phyloP scores from a whole-genome alignment of 2,888 invertebrate genomes.

The Dicyrtomina minuta region DNA sequence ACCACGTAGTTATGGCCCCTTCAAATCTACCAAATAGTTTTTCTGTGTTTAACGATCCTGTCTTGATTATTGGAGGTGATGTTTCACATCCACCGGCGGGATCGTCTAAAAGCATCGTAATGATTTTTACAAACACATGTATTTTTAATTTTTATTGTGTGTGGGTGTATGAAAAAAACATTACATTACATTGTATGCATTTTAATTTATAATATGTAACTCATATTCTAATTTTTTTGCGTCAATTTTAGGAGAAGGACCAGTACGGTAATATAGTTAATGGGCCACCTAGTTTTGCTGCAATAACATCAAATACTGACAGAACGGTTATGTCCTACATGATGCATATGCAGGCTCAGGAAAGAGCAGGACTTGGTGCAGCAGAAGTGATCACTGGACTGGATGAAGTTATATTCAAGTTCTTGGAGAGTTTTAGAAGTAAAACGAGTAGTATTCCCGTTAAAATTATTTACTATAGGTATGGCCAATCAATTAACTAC shows the following conservation, averaged over 20 bases:
- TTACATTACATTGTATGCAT: too few species aligned
- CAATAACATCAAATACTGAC: conserved; percentile 43
- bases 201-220: too few species aligned
- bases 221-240: conserved; percentile 23
- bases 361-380: conserved; percentile 32
- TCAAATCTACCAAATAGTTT: too few species aligned
- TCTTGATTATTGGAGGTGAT: too few species aligned
- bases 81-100: too few species aligned
- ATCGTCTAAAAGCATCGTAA: too few species aligned
- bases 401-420: conserved; percentile 45
- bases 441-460: conserved; percentile 47
- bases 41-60: too few species aligned
- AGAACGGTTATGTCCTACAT: conserved; percentile 42
- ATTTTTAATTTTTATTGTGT: too few species aligned
- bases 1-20: too few species aligned
- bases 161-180: too few species aligned
- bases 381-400: conserved; percentile 44
- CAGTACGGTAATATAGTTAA: conserved; percentile 23
- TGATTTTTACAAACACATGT: conserved; percentile 54
- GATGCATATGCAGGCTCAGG: conserved; percentile 47
- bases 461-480: conserved; percentile 56
- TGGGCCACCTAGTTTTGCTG: conserved; percentile 37
- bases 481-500: too few species aligned
- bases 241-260: conserved; percentile 23
- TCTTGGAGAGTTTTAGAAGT: conserved; percentile 43